Conservation (phyloP, 2,797 vertebrate species). For the Sphaeramia orbicularis region DNA sequence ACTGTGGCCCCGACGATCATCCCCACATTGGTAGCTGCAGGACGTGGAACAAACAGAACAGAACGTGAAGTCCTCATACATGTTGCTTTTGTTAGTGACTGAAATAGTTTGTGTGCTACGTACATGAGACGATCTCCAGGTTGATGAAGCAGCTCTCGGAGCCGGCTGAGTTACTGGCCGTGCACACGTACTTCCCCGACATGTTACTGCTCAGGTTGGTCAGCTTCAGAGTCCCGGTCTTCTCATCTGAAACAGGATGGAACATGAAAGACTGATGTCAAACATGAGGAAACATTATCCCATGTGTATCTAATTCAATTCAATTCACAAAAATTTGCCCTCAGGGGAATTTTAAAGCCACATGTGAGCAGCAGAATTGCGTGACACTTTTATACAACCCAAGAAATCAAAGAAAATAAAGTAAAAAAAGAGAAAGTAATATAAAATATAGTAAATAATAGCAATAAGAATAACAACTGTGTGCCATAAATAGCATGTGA, state of each 20-base stretch:
- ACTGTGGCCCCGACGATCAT: constrained; percentile 90
- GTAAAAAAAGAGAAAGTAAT: too few species aligned
- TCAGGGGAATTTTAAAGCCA: too few species aligned
- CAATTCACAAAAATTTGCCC: too few species aligned
- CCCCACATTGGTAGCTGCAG: constrained; percentile 83
- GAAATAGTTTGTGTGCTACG: constrained; percentile 57
- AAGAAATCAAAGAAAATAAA: too few species aligned
- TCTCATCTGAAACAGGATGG: constrained; percentile 79
- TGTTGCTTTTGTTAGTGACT: neutral
- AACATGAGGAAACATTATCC: neutral
- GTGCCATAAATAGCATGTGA: too few species aligned
- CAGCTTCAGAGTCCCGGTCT: constrained; percentile 87
- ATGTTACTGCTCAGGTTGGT: constrained; percentile 91
- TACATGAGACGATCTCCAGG: constrained; percentile 91
- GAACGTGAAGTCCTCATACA: too few species aligned
- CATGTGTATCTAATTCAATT: neutral
- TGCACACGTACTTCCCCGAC: constrained; percentile 92
- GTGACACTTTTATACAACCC: too few species aligned
- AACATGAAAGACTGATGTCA: constrained; percentile 3
- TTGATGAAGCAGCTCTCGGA: constrained; percentile 85
- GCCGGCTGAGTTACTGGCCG: constrained; percentile 86
- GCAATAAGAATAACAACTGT: too few species aligned
- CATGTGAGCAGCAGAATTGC: too few species aligned
- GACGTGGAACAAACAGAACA: neutral
- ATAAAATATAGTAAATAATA: too few species aligned